Evolutionary conservation across 2,888 invertebrate species (phyloP), one percentile per base, ranked within the genome.

Genomic region (Trisateles emortualis): DNA sequence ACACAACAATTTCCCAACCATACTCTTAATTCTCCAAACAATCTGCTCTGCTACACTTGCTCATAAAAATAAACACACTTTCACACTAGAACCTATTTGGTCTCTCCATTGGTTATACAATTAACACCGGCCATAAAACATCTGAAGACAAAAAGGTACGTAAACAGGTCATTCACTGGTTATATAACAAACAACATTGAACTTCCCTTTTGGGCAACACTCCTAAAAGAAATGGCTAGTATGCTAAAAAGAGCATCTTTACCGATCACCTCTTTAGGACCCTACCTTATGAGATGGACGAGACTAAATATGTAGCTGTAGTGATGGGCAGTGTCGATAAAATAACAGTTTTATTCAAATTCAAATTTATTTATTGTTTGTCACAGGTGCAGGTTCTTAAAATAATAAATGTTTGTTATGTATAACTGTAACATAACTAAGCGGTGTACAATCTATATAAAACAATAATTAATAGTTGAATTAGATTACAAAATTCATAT

Each of bases 221-320:
- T 79, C 88, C 86, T 84, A 87, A 88, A 82, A 82, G 84, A 77
- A 80, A 79, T 78, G 74, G 79, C 77, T 78, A 71, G 58, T 58
- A 72, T 71, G 74, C 86, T 80, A 79, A 84, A 83, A 83, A 79
- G 79, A 81, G 80, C 76, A 79, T 86, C 86, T 88, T 84, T 82
- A 81, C 74, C 77, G 71, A 59, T 50, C 56, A 67, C 84, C 84
- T 61, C 74, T 84, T 86, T 84, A 84, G 87, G 86, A 58, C 60
- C 71, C 72, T 50, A 60, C 84, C 85, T 79, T 87, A 84, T 48
- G 73, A 84, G 86, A 78, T 77, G 65, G 66, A 67, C 56, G 42
- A 59, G 63, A 69, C 87, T 87, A 84, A 85, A 86, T 88, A 87
- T 68, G 87, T 74, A 70, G 16, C 3, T 3, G 35, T 71, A 71